Conservation (phyloP, 2,888 invertebrate species). For the Callinectes sapidus region DNA sequence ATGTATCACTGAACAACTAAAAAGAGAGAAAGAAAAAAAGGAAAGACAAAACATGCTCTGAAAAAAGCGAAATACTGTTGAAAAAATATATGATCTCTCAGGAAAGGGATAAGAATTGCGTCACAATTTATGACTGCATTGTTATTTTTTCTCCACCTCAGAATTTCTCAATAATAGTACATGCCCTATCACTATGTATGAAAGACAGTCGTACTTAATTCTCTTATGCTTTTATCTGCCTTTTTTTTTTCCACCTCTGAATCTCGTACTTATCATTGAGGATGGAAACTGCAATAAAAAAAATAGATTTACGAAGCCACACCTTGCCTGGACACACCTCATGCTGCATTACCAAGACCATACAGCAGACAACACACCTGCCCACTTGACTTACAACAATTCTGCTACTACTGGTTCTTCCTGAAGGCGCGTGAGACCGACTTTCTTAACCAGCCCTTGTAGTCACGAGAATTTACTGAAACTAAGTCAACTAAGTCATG, state of each 20-base stretch:
- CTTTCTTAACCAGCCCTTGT: constrained; percentile 6
- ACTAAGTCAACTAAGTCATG: constrained; percentile 47
- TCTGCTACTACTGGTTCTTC: neutral
- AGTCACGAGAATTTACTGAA: constrained; percentile 28
- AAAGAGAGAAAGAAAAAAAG: neutral
- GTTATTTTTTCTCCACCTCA: too few species aligned
- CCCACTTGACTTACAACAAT: neutral
- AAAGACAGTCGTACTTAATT: too few species aligned
- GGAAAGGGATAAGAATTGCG: neutral
- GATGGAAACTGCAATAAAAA: neutral
- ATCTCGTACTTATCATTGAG: neutral
- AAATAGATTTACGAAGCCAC: neutral
- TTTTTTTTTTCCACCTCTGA: neutral
- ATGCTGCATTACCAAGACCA: neutral
- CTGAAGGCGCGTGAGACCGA: neutral
- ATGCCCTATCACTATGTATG: too few species aligned
- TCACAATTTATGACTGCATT: neutral
- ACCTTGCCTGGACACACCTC: neutral
- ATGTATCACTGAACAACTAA: neutral
- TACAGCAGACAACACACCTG: neutral
- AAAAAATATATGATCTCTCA: neutral
- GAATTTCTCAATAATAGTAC: too few species aligned
- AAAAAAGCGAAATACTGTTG: neutral
- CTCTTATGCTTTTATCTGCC: neutral
- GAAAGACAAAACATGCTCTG: neutral